Evolutionary conservation across 1,140 invertebrate species (phyloP), one percentile per base, ranked within the genome.

Genomic region (Drosophila lowei): DNA sequence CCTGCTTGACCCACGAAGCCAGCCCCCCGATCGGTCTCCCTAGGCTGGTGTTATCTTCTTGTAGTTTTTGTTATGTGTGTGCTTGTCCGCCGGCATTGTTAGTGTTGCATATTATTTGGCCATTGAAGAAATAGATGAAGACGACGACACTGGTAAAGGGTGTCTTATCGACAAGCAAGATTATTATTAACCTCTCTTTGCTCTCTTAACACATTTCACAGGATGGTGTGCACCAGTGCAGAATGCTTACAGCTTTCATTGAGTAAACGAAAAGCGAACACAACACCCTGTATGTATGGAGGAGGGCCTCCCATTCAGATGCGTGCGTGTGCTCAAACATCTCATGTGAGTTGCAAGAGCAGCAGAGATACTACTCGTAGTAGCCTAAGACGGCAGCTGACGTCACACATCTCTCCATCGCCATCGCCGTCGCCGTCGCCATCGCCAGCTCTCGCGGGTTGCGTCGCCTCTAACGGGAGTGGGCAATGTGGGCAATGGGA

Each of bases 51-150:
- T 68, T 68, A 49, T 42, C 44, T 30, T 49, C 48, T 54, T 57
- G 50, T 42, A 15, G 41, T 56, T 67, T 67, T 47, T 56, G 28
- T 16, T 63, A 43, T 49, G 58, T 44, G 25, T 47, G 13, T 43
- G 38, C 54, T 28, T 28, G 54, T 64, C 28, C 30, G 61, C 13
- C 61, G 42, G 61, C 61, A 3, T 61, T 61, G 50, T 56, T 79
- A 49, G 74, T 80, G 72, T 79, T 79, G 70, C 79, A 83, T 65
- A 65, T 68, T 53, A 73, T 50, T 60, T 77, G 64, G 57, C 42
- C 67, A 63, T 73, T 77, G 42, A 41, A 63, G 59, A 64, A 73
- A 73, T 63, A 72, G 57, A 63, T 56, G 30, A 68, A 46, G 21
- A 34, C 23, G 49, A 28, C 13, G 23, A 16, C 47, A 25, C 15